Percentiles rank a stretch among this genome's conserved stretches.
These are phyloP conservation scores for Epinephelus malabaricus DNA, from an alignment of 2,797 vertebrate genomes.

Conservation along the genomic window DNA sequence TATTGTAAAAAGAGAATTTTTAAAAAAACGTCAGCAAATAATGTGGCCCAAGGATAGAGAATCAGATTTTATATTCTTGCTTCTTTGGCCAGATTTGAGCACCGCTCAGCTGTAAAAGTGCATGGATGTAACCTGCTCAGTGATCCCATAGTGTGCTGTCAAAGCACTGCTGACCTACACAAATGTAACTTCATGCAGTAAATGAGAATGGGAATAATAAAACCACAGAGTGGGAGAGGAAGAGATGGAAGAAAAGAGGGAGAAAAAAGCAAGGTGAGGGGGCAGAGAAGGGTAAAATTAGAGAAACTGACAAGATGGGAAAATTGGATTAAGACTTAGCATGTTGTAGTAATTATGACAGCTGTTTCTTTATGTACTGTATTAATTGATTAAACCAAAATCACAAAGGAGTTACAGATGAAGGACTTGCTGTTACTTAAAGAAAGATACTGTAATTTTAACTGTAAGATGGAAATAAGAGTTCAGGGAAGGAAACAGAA, in stretches of 20 bases:
- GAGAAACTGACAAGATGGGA: no score
- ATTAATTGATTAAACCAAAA: neutral
- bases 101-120: neutral
- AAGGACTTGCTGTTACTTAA: constrained; percentile 10
- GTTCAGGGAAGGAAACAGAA: neutral
- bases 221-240: neutral
- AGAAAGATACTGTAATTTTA: neutral
- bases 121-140: neutral
- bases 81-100: neutral
- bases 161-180: constrained; percentile 2
- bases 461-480: neutral
- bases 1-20: no score
- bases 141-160: neutral
- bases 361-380: neutral
- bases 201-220: constrained; percentile 5
- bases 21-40: no score
- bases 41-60: no score
- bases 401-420: neutral
- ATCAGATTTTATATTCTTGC: no score
- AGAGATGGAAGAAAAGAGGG: neutral
- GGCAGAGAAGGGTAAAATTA: no score
- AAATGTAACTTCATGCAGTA: neutral
- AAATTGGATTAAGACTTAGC: no score
- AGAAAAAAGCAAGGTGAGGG: neutral
- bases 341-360: neutral